Percentiles rank a stretch among this genome's conserved stretches.
These are phyloP conservation scores for Pinna nobilis DNA, from an alignment of 1,140 invertebrate species.

Conservation along the genomic window DNA sequence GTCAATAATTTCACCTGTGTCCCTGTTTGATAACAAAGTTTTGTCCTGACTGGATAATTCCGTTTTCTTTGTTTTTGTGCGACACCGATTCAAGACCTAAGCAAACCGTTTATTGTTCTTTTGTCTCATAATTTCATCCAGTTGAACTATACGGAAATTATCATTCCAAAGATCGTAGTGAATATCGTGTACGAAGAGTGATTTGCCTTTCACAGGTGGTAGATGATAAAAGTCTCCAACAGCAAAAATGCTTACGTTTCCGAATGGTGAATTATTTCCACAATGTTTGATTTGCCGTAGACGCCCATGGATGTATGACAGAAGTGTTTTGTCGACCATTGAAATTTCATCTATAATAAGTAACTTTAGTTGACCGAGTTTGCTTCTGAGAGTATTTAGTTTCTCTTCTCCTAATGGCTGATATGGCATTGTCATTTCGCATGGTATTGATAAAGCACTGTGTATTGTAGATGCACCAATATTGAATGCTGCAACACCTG, in stretches of 20 bases:
- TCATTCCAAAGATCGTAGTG: no score
- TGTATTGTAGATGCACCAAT: slow-evolving; percentile 33
- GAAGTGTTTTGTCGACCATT: slow-evolving; percentile 34
- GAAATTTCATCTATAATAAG: slow-evolving; percentile 41
- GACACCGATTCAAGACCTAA: no score
- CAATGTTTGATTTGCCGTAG: slow-evolving; percentile 10
- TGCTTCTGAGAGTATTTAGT: slow-evolving; percentile 11
- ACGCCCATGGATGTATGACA: slow-evolving; percentile 30
- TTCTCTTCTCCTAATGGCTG: slow-evolving; percentile 22
- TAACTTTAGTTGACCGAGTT: slow-evolving; percentile 14
- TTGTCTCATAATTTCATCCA: no score
- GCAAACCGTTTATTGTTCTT: no score
- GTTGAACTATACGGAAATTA: no score
- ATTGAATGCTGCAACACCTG: slow-evolving; percentile 33
- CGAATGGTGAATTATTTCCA: neutral
- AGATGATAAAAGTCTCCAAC: slow-evolving; percentile 39
- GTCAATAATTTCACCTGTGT: no score
- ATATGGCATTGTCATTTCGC: slow-evolving; percentile 16
- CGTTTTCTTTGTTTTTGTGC: no score
- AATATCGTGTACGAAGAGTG: no score
- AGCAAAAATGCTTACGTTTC: slow-evolving; percentile 12
- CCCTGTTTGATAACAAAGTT: no score
- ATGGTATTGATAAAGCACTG: slow-evolving; percentile 20
- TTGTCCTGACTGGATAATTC: no score
- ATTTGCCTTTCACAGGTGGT: slow-evolving; percentile 21